Percentiles rank a stretch among this genome's conserved stretches.
phyloP scores from a whole-genome alignment of 2,113 vertebrate species.

The Chunga burmeisteri region DNA sequence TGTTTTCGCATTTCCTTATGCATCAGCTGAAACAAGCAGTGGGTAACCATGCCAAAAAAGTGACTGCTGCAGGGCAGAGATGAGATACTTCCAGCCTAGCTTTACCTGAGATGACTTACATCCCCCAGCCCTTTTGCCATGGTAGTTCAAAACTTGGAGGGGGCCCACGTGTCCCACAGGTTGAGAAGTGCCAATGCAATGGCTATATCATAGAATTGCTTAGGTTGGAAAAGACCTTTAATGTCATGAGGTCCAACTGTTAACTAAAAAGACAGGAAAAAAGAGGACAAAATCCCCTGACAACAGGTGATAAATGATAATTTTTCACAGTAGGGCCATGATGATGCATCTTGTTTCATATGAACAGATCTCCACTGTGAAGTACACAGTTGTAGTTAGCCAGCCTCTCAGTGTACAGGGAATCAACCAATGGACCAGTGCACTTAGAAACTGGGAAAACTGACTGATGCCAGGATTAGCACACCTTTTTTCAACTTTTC shows the following conservation, averaged over 20 bases:
- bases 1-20: neutral
- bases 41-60: neutral
- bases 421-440: neutral
- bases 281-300: neutral
- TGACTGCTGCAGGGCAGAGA: neutral
- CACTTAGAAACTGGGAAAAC: neutral
- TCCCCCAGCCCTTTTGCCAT: neutral
- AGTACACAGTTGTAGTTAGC: neutral
- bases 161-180: rapidly evolving
- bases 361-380: neutral
- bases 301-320: neutral
- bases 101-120: neutral
- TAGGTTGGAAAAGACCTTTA: neutral
- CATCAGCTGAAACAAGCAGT: neutral
- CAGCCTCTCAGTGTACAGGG: neutral
- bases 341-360: neutral
- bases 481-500: neutral
- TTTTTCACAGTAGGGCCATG: neutral
- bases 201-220: neutral
- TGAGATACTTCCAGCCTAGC: neutral
- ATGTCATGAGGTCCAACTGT: neutral
- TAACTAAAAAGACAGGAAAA: neutral
- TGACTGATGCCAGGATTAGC: neutral
- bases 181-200: neutral
- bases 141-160: neutral